Evolutionary conservation across 2,888 invertebrate genomes (phyloP), one percentile per base, ranked within the genome.

Genomic region (Agrochola lota): DNA sequence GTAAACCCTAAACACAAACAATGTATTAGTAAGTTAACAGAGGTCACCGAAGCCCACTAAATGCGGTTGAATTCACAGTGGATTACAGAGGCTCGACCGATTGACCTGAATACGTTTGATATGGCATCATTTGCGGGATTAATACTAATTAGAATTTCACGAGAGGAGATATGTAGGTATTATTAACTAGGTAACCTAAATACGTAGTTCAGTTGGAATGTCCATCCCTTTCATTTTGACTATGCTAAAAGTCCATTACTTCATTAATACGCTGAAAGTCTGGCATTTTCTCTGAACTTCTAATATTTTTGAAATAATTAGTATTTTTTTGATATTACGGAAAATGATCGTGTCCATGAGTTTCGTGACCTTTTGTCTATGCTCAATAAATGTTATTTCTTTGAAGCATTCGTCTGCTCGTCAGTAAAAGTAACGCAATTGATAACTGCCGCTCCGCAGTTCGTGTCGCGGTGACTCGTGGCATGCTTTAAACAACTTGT

Each of bases 21-120:
- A 57, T 30, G 17, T 74, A 55, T 26, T 26, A 40, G 23, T 81
- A 49, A 74, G 55, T 26, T 23, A 46, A 2, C 52, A 59, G 26
- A 62, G 57, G 26, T 40, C 68, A 52, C 35, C 1, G 67, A 66
- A 70, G 26, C 66, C 60, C 43, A 35, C 57, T 8, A 49, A 52
- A 59, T 68, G 62, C 52, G 46, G 17, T 66, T 46, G 43, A 62
- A 62, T 20, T 67, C 46, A 15, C 43, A 67, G 40, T 52, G 60
- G 55, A 67, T 67, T 67, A 57, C 67, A 20, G 15, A 6, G 20
- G 57, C 64, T 49, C 57, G 57, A 62, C 70, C 60, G 67, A 55
- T 17, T 83, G 83, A 80, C 79, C 79, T 26, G 40, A 52, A 79
- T 84, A 46, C 26, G 35, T 79, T 43, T 57, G 52, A 20, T 55